Conservation (phyloP, 2,797 vertebrate genomes). For the Epinephelus awoara region DNA sequence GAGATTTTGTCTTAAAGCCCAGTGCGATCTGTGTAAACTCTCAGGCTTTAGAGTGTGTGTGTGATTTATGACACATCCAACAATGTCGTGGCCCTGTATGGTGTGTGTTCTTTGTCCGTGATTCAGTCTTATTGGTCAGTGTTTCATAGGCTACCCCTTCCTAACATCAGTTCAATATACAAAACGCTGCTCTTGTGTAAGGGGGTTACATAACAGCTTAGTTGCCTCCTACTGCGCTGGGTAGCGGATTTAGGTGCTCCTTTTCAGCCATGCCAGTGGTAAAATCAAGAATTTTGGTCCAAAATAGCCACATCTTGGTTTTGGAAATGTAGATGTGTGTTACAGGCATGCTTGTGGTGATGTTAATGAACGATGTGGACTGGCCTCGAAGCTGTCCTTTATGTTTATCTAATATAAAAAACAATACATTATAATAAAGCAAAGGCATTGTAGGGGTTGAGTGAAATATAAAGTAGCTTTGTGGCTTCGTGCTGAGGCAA, state of each 20-base stretch:
- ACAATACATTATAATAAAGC: neutral
- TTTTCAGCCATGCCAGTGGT: constrained; percentile 44
- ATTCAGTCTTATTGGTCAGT: constrained; percentile 53
- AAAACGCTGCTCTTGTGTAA: constrained; percentile 80
- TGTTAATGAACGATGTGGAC: neutral
- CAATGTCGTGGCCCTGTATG: neutral
- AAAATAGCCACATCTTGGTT: neutral
- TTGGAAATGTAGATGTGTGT: neutral
- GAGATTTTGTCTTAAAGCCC: neutral
- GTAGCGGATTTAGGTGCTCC: constrained; percentile 68
- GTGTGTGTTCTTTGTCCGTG: constrained; percentile 33
- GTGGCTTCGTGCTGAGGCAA: neutral
- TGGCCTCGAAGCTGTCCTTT: neutral
- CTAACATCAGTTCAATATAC: constrained; percentile 63
- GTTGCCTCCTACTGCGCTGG: constrained; percentile 71
- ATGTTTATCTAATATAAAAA: neutral
- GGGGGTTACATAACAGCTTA: constrained; percentile 84
- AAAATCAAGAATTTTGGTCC: constrained; percentile 32
- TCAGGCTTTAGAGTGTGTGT: neutral
- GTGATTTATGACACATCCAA: neutral
- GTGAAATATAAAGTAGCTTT: neutral
- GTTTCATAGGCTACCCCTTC: constrained; percentile 45
- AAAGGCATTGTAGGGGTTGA: neutral
- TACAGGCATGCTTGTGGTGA: neutral
- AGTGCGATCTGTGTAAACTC: neutral